These are phyloP conservation scores for Mormyrus proboscirostris DNA, from an alignment of 2,797 vertebrate genomes.

Conservation along the genomic window DNA sequence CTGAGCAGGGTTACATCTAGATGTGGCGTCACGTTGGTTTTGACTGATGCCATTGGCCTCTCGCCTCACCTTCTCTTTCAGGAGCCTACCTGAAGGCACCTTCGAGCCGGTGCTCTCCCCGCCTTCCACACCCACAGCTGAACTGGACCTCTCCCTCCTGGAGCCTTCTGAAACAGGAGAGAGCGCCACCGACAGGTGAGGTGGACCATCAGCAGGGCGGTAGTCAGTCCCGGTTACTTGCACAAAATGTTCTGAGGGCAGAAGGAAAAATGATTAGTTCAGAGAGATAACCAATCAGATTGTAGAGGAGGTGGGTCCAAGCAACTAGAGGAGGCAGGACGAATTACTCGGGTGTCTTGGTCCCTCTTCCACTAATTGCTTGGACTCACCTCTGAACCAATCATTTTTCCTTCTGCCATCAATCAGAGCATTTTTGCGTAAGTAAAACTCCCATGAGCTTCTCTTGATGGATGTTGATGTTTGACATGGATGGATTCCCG, in stretches of 20 bases:
- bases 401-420: too few relatives aligned
- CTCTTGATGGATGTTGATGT: background rate
- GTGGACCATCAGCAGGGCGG: background rate
- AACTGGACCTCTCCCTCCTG: slow-evolving; percentile 33
- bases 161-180: slow-evolving; percentile 19
- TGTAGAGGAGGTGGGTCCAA: too few relatives aligned
- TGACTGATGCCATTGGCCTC: background rate
- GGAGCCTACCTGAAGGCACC: background rate
- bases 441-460: background rate
- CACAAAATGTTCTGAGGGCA: too few relatives aligned
- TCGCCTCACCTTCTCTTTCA: background rate
- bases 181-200: slow-evolving; percentile 16
- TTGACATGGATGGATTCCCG: background rate
- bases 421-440: too few relatives aligned
- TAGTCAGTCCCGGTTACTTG: background rate
- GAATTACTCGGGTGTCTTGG: too few relatives aligned
- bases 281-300: too few relatives aligned
- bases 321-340: too few relatives aligned
- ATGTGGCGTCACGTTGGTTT: background rate
- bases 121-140: slow-evolving; percentile 6
- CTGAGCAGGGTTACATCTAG: background rate
- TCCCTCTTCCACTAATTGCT: too few relatives aligned
- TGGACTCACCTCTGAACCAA: too few relatives aligned
- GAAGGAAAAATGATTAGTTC: too few relatives aligned
- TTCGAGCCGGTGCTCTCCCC: background rate